Percentiles rank a stretch among this genome's conserved stretches.
These are phyloP conservation scores for Leptopilina syphax DNA, from an alignment of 2,888 invertebrate species.

Conservation along the genomic window DNA sequence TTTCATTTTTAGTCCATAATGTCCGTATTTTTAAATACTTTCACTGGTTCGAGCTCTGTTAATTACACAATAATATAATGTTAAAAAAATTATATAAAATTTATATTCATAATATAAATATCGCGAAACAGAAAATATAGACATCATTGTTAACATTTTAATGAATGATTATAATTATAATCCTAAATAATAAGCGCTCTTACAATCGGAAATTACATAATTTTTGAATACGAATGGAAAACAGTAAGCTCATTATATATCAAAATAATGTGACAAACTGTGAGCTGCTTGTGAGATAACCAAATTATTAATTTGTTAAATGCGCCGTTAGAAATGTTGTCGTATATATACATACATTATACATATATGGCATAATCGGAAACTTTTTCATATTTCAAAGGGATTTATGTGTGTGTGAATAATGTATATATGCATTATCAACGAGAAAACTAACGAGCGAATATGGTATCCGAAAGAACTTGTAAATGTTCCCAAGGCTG, in stretches of 20 bases:
- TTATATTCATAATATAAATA: too few species aligned
- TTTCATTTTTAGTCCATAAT: too few species aligned
- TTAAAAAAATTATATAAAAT: too few species aligned
- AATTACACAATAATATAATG: too few species aligned
- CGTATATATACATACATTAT: neutral
- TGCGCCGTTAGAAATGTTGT: constrained; percentile 24
- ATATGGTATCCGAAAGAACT: constrained; percentile 54
- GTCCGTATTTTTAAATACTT: too few species aligned
- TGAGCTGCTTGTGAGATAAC: constrained; percentile 17
- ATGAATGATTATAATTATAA: neutral
- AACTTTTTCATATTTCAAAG: constrained; percentile 33
- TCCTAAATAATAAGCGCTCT: neutral
- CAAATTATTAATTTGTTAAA: constrained; percentile 36
- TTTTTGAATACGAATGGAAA: neutral
- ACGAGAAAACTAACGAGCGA: constrained; percentile 50
- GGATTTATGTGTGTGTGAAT: constrained; percentile 49
- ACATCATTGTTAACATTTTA: too few species aligned
- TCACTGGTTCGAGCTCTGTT: too few species aligned
- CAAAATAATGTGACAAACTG: constrained; percentile 14
- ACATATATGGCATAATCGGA: constrained; percentile 9
- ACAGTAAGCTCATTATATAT: constrained; percentile 10
- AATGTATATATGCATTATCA: constrained; percentile 4
- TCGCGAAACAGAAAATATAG: too few species aligned
- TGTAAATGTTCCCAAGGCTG: constrained; percentile 56
- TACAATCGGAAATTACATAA: neutral